phyloP scores from a whole-genome alignment of 2,113 vertebrate species.

The Phodopus roborovskii region DNA sequence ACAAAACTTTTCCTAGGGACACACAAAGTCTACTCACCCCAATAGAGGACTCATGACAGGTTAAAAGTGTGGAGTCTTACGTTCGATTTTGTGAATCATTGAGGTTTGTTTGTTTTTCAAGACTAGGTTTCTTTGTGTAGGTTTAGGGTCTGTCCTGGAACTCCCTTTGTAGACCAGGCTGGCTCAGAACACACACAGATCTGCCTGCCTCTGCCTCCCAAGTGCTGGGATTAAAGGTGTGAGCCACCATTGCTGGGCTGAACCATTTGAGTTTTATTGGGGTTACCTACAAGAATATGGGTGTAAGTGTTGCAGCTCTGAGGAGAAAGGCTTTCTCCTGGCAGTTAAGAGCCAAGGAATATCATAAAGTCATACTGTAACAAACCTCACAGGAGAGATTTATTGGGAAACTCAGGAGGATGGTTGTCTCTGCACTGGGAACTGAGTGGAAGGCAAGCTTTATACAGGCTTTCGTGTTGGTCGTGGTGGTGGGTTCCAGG shows the following conservation, averaged over 20 bases:
- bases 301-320: not conserved
- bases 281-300: not conserved
- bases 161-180: too few species aligned
- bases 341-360: not conserved
- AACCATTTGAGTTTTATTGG: not conserved
- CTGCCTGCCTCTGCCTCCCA: too few species aligned
- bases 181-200: too few species aligned
- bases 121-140: too few species aligned
- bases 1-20: not conserved
- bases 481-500: too few species aligned
- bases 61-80: not conserved
- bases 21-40: not conserved
- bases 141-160: too few species aligned
- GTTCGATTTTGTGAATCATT: not conserved
- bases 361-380: not conserved
- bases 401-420: not conserved
- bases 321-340: not conserved
- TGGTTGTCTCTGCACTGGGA: not conserved
- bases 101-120: not conserved
- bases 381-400: not conserved
- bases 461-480: not conserved
- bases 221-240: too few species aligned
- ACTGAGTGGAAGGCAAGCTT: not conserved
- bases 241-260: too few species aligned
- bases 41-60: not conserved